phyloP scores from a whole-genome alignment of 2,113 vertebrate species.

The Myrmophylax atrothorax region DNA sequence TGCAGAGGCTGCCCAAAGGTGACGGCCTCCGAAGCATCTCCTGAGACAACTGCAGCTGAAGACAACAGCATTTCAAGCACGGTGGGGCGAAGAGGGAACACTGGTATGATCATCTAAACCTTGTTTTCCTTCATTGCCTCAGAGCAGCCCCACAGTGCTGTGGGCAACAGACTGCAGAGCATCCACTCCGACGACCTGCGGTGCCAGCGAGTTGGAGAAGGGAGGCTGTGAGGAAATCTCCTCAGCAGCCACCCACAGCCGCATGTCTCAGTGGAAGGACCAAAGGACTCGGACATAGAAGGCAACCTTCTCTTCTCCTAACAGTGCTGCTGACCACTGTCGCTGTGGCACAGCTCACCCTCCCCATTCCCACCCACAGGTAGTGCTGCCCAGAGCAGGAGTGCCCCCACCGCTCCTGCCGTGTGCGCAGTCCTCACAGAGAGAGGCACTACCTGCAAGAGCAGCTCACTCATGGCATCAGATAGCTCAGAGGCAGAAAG shows the following conservation, averaged over 20 bases:
- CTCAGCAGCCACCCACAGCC: accelerated
- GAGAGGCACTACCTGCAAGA: background rate
- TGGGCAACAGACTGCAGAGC: accelerated
- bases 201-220: accelerated
- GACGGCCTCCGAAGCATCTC: background rate
- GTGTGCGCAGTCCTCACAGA: accelerated
- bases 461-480: background rate
- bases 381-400: background rate
- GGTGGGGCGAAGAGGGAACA: background rate
- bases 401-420: background rate
- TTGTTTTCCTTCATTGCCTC: background rate
- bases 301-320: background rate
- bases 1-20: accelerated
- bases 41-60: accelerated
- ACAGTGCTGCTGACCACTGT: accelerated
- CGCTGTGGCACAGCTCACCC: accelerated
- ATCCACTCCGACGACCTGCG: accelerated
- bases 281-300: background rate
- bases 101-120: background rate
- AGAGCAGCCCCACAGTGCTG: background rate
- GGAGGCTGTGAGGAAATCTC: background rate
- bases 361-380: background rate
- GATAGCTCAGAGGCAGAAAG: background rate
- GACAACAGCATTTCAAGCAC: accelerated
- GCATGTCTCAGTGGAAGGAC: accelerated